A percentile compares a stretch with the other conserved stretches of the same genome.
phyloP scores from a whole-genome alignment of 2,888 invertebrate species.

The Ditula angustiorana region DNA sequence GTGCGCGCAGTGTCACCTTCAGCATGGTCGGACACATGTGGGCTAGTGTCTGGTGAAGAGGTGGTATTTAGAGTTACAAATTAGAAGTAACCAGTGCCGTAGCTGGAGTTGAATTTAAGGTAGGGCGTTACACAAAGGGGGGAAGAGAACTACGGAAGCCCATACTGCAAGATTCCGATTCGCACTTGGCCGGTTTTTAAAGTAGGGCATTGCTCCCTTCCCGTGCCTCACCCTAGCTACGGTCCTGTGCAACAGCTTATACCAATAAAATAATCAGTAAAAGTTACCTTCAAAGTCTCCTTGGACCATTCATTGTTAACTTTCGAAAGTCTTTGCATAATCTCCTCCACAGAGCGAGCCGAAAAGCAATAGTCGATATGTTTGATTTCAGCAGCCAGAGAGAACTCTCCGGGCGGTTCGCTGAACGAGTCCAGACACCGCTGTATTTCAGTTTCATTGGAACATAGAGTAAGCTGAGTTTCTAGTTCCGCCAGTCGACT shows the following conservation, averaged over 20 bases:
- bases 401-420: slow-evolving; percentile 2
- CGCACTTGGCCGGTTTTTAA: too few relatives aligned
- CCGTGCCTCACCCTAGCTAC: too few relatives aligned
- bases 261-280: too few relatives aligned
- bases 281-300: slow-evolving; percentile 6
- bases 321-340: slow-evolving; percentile 83
- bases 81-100: too few relatives aligned
- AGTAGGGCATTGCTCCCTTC: too few relatives aligned
- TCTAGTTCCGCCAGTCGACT: slow-evolving; percentile 83
- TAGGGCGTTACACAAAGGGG: too few relatives aligned
- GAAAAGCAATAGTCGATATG: slow-evolving; percentile 80
- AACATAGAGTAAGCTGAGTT: slow-evolving; percentile 73
- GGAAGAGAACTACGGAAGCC: too few relatives aligned
- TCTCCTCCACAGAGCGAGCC: slow-evolving; percentile 88
- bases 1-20: slow-evolving; percentile 14
- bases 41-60: not conserved
- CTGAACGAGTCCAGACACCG: slow-evolving; percentile 60
- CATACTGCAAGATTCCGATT: too few relatives aligned
- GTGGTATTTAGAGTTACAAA: not conserved
- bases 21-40: slow-evolving; percentile 22
- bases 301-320: slow-evolving; percentile 18
- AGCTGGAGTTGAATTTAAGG: too few relatives aligned
- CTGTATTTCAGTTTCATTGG: slow-evolving; percentile 70
- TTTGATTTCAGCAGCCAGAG: slow-evolving; percentile 7
- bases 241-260: too few relatives aligned